These are phyloP conservation scores for Heterodera schachtii DNA, from an alignment of 1,140 invertebrate genomes.

Conservation along the genomic window DNA sequence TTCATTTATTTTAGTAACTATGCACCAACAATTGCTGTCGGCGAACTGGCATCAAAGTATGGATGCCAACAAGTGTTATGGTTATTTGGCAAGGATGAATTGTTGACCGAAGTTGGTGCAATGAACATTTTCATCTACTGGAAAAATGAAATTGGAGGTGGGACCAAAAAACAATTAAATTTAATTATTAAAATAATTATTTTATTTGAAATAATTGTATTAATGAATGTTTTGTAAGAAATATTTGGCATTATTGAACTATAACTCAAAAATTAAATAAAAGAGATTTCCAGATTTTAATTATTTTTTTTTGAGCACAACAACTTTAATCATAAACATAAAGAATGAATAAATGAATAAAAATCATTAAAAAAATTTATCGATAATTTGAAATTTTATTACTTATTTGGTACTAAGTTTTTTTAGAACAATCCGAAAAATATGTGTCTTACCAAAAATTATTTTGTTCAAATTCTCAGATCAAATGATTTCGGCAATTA, in stretches of 20 bases:
- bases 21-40: slow-evolving; percentile 70
- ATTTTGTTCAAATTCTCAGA: too few relatives aligned
- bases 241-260: too few relatives aligned
- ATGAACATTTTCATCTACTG: slow-evolving; percentile 96
- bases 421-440: background rate
- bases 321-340: too few relatives aligned
- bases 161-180: slow-evolving; percentile 32
- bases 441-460: background rate
- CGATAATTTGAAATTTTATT: too few relatives aligned
- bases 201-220: slow-evolving; percentile 7
- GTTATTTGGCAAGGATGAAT: slow-evolving; percentile 89
- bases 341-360: too few relatives aligned
- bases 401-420: too few relatives aligned
- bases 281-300: too few relatives aligned
- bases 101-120: slow-evolving; percentile 94
- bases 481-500: too few relatives aligned
- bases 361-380: too few relatives aligned
- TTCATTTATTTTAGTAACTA: slow-evolving; percentile 69
- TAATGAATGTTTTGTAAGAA: background rate
- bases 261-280: too few relatives aligned
- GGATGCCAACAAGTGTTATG: slow-evolving; percentile 94
- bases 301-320: too few relatives aligned
- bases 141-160: slow-evolving; percentile 86
- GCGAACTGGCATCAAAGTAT: slow-evolving; percentile 76
- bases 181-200: slow-evolving; percentile 17